These are phyloP conservation scores for Vulpes ferrilata DNA, from an alignment of 2,113 vertebrate genomes.

Conservation along the genomic window DNA sequence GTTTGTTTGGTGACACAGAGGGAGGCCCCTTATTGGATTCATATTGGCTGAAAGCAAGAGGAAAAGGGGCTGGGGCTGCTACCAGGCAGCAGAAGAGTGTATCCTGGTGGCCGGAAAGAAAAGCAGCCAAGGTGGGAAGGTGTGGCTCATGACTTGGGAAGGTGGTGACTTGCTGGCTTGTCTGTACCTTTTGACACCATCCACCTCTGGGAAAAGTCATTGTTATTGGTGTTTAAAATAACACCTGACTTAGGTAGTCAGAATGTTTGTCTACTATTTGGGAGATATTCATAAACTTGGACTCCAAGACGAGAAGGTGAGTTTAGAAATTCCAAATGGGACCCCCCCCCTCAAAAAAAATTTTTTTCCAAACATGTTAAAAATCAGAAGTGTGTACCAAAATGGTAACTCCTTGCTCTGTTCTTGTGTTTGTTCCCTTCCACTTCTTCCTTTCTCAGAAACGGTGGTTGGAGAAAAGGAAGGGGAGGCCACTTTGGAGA, in stretches of 20 bases:
- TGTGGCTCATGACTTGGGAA: not conserved
- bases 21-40: conserved; percentile 60
- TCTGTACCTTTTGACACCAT: not conserved
- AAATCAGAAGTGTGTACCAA: conserved; percentile 1
- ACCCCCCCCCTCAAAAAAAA: not conserved
- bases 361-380: not conserved
- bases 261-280: not conserved
- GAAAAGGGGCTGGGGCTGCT: not conserved
- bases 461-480: not conserved
- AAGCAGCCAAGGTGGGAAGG: not conserved
- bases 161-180: not conserved
- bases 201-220: not conserved
- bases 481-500: not conserved
- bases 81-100: conserved; percentile 7
- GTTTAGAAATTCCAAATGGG: conserved; percentile 1
- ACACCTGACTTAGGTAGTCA: not conserved
- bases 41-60: not conserved
- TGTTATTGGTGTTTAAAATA: not conserved
- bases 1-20: conserved; percentile 54
- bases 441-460: not conserved
- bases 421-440: not conserved
- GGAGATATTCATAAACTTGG: not conserved
- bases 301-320: not conserved
- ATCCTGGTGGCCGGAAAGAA: conserved; percentile 20
- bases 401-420: not conserved